Evolutionary conservation across 2,797 vertebrate species (phyloP), one percentile per base, ranked within the genome.

Genomic region (Parambassis ranga): DNA sequence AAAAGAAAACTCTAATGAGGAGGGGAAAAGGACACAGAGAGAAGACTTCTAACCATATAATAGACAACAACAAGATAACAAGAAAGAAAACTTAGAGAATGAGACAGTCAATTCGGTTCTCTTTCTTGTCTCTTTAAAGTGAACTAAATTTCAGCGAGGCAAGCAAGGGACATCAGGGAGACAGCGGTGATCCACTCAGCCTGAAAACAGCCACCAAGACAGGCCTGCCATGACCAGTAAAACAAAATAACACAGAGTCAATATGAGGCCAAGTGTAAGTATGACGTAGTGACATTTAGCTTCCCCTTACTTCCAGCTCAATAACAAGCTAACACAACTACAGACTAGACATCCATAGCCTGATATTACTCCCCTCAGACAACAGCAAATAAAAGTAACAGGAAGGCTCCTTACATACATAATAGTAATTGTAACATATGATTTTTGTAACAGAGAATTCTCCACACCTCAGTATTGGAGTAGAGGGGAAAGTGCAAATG

Each of bases 121-220:
- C 37, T 14, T 55, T 1, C 1, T 48, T 4, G 16, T 65, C 59
- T 69, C 47, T 57, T 57, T 41, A 60, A 67, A 65, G 69, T 27
- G 32, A 63, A 63, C 39, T 43, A 59, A 33, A 68, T 63, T 66
- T 65, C 65, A 50, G 46, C 2, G 14, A 74, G 46, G 19, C 42
- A 43, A 66, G 69, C 24, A 3, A 47, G 51, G 63, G 65, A 70
- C 71, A 83, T 77, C 58, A 37, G 49, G 37, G 49, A 80, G 66
- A 75, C 69, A 28, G 75, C 48, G 65, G 60, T 56, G 63, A 71
- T 77, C 65, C 41, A 44, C 63, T 74, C 60, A 74, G 71, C 53
- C 46, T 71, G 44, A 75, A 67, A 79, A 82, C 71, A 73, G 79
- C 79, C 73, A 68, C 62, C 33, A 56, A 63, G 61, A 64, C 60